Evolutionary conservation across 2,797 vertebrate genomes (phyloP).

Genomic region (Gobio occitaniae): DNA sequence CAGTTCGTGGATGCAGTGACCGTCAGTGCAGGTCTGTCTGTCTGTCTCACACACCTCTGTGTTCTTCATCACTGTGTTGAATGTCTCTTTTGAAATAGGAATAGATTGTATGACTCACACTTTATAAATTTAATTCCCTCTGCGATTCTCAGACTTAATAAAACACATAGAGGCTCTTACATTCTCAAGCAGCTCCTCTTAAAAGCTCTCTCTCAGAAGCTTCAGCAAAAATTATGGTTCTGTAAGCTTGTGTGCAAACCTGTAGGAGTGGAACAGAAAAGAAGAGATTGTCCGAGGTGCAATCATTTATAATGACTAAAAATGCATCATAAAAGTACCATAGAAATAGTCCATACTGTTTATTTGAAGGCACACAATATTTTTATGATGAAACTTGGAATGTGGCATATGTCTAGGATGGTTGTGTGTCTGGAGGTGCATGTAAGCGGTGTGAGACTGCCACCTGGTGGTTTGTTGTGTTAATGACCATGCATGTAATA

Average conservation of each 20-base stretch:
- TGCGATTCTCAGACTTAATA: slow-evolving; percentile 11
- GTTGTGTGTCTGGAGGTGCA: not conserved
- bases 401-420: not conserved
- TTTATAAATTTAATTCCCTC: not conserved
- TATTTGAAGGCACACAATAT: too few relatives aligned
- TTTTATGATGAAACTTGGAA: not conserved
- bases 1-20: slow-evolving; percentile 92
- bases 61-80: not conserved
- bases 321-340: not conserved
- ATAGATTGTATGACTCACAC: not conserved
- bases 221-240: not conserved
- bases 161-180: slow-evolving; percentile 12
- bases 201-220: not conserved
- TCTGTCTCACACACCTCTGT: not conserved
- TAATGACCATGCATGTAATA: not conserved
- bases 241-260: not conserved
- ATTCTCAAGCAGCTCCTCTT: not conserved
- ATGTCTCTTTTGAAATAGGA: slow-evolving; percentile 16
- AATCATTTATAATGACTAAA: not conserved
- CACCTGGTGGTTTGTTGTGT: slow-evolving; percentile 14
- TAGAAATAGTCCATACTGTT: not conserved
- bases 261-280: not conserved
- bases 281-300: not conserved
- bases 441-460: not conserved
- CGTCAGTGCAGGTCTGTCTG: slow-evolving; percentile 86